Evolutionary conservation across 2,113 vertebrate species (phyloP).

Genomic region (Romanogobio albipinnatus): DNA sequence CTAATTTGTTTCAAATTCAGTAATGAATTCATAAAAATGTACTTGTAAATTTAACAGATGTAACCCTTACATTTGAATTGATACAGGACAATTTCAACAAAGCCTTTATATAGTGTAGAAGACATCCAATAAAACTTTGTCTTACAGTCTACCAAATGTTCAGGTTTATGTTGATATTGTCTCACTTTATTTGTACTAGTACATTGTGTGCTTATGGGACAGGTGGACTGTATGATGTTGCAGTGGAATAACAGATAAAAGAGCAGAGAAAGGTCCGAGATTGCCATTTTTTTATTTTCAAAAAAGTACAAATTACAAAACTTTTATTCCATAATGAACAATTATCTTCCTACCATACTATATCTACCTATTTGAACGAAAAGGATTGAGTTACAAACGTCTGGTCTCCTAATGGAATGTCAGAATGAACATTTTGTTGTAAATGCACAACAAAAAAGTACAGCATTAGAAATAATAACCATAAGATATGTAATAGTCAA

Average conservation of each 20-base stretch:
- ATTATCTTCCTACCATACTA: not conserved
- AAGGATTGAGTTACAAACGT: not conserved
- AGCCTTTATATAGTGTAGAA: not conserved
- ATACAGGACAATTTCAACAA: not conserved
- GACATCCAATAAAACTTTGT: not conserved
- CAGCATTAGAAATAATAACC: not conserved
- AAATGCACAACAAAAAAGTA: not conserved
- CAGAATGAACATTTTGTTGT: not conserved
- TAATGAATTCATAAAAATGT: not conserved
- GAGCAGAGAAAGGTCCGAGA: not conserved
- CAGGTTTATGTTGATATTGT: not conserved
- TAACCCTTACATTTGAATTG: not conserved
- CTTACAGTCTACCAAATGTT: not conserved
- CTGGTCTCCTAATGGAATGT: not conserved
- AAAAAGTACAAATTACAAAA: slow-evolving; percentile 8
- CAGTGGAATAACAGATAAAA: not conserved
- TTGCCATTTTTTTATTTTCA: not conserved
- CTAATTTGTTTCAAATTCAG: not conserved
- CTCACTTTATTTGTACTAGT: not conserved
- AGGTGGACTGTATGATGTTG: not conserved
- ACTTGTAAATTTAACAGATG: not conserved
- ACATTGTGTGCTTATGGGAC: not conserved
- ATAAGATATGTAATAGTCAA: not conserved
- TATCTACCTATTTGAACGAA: not conserved
- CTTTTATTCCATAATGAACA: not conserved